Percentiles rank a stretch among this genome's conserved stretches.
These are phyloP conservation scores for Panopea generosa DNA, from an alignment of 2,888 invertebrate species.

Conservation along the genomic window DNA sequence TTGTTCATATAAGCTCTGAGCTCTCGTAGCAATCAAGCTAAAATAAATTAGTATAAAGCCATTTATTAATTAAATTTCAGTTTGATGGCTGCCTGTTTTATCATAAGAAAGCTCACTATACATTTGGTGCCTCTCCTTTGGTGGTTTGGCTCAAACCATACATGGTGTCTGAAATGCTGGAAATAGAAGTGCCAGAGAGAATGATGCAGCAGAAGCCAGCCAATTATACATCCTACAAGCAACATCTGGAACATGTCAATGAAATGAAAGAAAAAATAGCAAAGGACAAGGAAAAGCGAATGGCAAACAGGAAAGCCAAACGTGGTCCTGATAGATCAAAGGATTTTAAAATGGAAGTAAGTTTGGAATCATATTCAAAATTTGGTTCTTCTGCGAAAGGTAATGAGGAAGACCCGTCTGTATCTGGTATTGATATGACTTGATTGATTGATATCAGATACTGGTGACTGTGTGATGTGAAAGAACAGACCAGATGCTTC, in stretches of 20 bases:
- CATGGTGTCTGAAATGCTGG: slow-evolving; percentile 93
- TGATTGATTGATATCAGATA: background rate
- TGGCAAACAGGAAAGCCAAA: slow-evolving; percentile 39
- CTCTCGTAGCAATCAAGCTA: too few relatives aligned
- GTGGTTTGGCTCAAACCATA: slow-evolving; percentile 96
- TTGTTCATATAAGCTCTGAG: too few relatives aligned
- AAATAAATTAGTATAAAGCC: too few relatives aligned
- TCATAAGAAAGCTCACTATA: slow-evolving; percentile 93
- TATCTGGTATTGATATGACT: slow-evolving; percentile 7
- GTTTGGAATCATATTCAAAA: slow-evolving; percentile 45
- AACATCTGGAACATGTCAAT: slow-evolving; percentile 67
- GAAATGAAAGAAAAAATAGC: slow-evolving; percentile 39
- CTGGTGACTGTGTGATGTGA: too few relatives aligned
- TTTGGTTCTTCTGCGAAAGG: background rate
- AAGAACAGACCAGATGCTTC: too few relatives aligned
- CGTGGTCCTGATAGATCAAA: slow-evolving; percentile 37
- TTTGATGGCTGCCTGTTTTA: slow-evolving; percentile 97
- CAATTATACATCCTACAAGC: slow-evolving; percentile 74
- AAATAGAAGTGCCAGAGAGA: slow-evolving; percentile 83
- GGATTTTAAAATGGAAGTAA: slow-evolving; percentile 70
- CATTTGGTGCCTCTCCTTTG: slow-evolving; percentile 92
- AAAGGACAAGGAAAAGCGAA: slow-evolving; percentile 31
- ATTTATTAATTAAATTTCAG: too few relatives aligned
- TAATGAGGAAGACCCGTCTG: slow-evolving; percentile 14
- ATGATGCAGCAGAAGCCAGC: slow-evolving; percentile 71